These are phyloP conservation scores for Pongo pygmaeus DNA, from an alignment of 2,113 vertebrate species.

Conservation along the genomic window DNA sequence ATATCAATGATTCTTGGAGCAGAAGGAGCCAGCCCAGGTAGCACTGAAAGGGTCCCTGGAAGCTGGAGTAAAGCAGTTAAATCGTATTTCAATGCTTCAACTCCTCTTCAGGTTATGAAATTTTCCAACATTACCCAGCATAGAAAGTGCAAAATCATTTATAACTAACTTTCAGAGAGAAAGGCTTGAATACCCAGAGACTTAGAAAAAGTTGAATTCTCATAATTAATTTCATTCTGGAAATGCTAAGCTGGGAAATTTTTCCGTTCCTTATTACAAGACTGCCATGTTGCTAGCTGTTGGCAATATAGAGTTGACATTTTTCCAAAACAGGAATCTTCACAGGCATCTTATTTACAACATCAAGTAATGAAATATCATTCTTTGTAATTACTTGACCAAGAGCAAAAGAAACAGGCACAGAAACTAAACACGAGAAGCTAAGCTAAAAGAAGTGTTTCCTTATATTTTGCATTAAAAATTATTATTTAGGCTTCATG, in stretches of 20 bases:
- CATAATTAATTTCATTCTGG: constrained; percentile 62
- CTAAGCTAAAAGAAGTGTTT: background rate
- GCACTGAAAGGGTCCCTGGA: background rate
- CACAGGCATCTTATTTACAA: constrained; percentile 29
- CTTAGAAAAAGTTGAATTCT: constrained; percentile 56
- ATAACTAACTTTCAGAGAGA: background rate
- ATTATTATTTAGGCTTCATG: background rate
- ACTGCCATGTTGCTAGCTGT: background rate
- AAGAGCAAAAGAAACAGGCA: background rate
- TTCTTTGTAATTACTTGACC: constrained; percentile 32
- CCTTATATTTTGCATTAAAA: background rate
- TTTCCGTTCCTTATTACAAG: constrained; percentile 24
- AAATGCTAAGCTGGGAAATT: background rate
- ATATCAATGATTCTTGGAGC: background rate
- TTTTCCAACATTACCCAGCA: constrained; percentile 41
- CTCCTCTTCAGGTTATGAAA: background rate
- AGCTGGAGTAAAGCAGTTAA: background rate
- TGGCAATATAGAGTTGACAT: background rate
- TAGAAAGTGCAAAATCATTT: constrained; percentile 67
- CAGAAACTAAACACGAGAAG: background rate
- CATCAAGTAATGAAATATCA: constrained; percentile 49
- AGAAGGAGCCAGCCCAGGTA: background rate
- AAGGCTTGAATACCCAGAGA: background rate
- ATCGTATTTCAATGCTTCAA: constrained; percentile 38
- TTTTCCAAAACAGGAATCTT: constrained; percentile 39